These are phyloP conservation scores for Dryas iulia DNA, from an alignment of 1,140 invertebrate genomes.

Conservation along the genomic window DNA sequence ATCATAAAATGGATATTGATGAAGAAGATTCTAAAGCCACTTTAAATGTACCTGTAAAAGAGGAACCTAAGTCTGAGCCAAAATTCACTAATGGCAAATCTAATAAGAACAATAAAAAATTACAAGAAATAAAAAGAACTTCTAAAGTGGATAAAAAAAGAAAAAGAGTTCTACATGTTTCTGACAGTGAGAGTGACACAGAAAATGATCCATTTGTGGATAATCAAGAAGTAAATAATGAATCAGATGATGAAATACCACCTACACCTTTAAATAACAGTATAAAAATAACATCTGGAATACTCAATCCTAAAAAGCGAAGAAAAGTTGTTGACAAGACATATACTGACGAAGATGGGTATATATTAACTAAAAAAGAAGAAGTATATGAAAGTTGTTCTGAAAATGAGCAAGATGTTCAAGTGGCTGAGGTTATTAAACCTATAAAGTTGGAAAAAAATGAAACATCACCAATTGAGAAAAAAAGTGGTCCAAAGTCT, in stretches of 20 bases:
- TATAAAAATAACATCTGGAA: constrained; percentile 66
- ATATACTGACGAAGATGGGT: constrained; percentile 71
- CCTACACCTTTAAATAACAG: constrained; percentile 59
- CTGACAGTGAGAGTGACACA: constrained; percentile 71
- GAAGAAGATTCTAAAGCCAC: constrained; percentile 9
- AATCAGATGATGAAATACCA: constrained; percentile 76
- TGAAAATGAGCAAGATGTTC: constrained; percentile 56
- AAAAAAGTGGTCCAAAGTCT: constrained; percentile 37
- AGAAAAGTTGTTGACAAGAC: constrained; percentile 74
- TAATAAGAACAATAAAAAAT: constrained; percentile 39
- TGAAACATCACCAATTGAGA: constrained; percentile 48
- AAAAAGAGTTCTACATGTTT: constrained; percentile 65
- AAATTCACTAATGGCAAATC: not conserved
- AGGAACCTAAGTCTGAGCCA: not conserved
- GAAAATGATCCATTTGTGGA: constrained; percentile 61
- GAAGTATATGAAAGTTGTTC: constrained; percentile 74
- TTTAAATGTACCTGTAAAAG: constrained; percentile 2
- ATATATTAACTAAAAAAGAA: constrained; percentile 68
- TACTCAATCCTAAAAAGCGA: constrained; percentile 68
- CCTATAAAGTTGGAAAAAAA: constrained; percentile 40
- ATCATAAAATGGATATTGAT: constrained; percentile 30
- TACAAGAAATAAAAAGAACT: constrained; percentile 54
- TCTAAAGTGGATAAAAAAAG: constrained; percentile 69
- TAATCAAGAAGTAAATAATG: constrained; percentile 36
- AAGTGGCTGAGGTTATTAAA: constrained; percentile 28